phyloP scores from a whole-genome alignment of 2,113 vertebrate genomes.

The Psilopogon haemacephalus region DNA sequence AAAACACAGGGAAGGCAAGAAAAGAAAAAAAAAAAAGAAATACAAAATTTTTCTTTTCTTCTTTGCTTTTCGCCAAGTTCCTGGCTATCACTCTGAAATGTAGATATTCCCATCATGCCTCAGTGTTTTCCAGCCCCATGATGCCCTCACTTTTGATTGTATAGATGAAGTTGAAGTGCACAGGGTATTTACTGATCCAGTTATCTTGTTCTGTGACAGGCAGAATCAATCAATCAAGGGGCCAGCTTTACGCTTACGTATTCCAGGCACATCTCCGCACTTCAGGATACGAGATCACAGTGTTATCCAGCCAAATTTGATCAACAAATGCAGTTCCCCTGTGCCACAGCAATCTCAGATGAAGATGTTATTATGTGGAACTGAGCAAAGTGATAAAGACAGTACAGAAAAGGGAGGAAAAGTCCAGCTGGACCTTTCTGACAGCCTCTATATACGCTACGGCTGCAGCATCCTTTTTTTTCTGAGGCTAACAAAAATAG shows the following conservation, averaged over 20 bases:
- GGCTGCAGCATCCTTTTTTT: slow-evolving; percentile 65
- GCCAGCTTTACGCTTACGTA: slow-evolving; percentile 80
- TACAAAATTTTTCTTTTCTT: slow-evolving; percentile 9
- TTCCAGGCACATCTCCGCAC: slow-evolving; percentile 86
- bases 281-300: slow-evolving; percentile 87
- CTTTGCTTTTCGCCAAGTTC: slow-evolving; percentile 21
- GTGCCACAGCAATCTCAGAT: slow-evolving; percentile 94
- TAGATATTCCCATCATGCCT: slow-evolving; percentile 81
- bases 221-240: slow-evolving; percentile 96
- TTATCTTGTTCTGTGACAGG: slow-evolving; percentile 97
- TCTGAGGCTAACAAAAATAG: slow-evolving; percentile 54
- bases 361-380: slow-evolving; percentile 97
- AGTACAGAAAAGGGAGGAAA: slow-evolving; percentile 73
- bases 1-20: slow-evolving; percentile 49
- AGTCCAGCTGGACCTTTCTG: slow-evolving; percentile 78
- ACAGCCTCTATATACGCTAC: slow-evolving; percentile 74
- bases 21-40: not conserved
- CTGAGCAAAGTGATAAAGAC: slow-evolving; percentile 92
- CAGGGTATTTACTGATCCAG: slow-evolving; percentile 93
- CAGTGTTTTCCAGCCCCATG: slow-evolving; percentile 73
- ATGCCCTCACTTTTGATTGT: slow-evolving; percentile 82
- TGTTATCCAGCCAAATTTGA: slow-evolving; percentile 96
- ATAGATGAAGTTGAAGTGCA: slow-evolving; percentile 81
- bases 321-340: slow-evolving; percentile 94
- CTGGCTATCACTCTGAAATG: slow-evolving; percentile 70